Evolutionary conservation across 2,797 vertebrate genomes (phyloP).

Genomic region (Lithobates pipiens): DNA sequence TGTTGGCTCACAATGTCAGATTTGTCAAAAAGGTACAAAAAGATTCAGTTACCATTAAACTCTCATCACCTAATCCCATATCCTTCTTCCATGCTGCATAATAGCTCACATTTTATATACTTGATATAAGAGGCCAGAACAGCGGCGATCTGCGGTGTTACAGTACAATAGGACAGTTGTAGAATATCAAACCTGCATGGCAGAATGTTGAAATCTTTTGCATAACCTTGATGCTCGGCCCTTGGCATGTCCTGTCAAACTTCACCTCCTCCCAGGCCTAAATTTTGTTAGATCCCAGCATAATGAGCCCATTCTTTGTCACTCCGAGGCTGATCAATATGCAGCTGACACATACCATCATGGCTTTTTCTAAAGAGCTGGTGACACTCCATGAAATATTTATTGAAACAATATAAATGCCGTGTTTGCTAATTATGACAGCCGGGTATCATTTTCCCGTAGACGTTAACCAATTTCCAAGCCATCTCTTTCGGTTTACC

Average conservation of each 20-base stretch:
- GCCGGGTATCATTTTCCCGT: slow-evolving; percentile 70
- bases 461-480: background rate
- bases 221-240: slow-evolving; percentile 75
- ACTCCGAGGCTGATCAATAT: slow-evolving; percentile 73
- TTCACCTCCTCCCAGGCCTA: slow-evolving; percentile 63
- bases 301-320: slow-evolving; percentile 73
- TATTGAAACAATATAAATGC: slow-evolving; percentile 79
- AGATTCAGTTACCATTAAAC: background rate
- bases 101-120: background rate
- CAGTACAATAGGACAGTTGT: slow-evolving; percentile 18
- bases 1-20: too few relatives aligned
- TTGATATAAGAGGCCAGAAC: background rate
- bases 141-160: background rate
- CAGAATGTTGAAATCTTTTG: slow-evolving; percentile 4
- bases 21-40: too few relatives aligned
- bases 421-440: slow-evolving; percentile 79
- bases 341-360: slow-evolving; percentile 64
- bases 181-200: slow-evolving; percentile 17
- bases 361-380: slow-evolving; percentile 69
- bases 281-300: slow-evolving; percentile 73
- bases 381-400: slow-evolving; percentile 88
- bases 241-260: slow-evolving; percentile 76
- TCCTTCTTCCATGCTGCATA: background rate
- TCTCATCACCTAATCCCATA: background rate
- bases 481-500: slow-evolving; percentile 21